Evolutionary conservation across 2,888 invertebrate species (phyloP).

Genomic region (Caenorhabditis sinica): DNA sequence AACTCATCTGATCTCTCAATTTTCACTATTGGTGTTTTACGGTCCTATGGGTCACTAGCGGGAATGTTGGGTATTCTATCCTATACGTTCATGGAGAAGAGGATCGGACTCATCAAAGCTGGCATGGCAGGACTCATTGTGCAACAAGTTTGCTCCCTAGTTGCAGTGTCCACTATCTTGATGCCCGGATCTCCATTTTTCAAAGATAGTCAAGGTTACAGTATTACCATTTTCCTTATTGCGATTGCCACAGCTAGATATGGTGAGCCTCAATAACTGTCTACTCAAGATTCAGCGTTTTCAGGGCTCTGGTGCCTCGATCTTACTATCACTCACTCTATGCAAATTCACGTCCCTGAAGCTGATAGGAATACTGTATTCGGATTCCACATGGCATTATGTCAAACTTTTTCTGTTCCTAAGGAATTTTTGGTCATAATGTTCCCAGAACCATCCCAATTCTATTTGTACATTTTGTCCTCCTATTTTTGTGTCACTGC

Average conservation of each 20-base stretch:
- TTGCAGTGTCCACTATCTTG: slow-evolving; percentile 76
- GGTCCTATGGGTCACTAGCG: slow-evolving; percentile 65
- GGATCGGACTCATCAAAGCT: slow-evolving; percentile 73
- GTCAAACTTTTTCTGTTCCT: slow-evolving; percentile 77
- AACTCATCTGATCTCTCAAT: slow-evolving; percentile 23
- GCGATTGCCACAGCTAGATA: slow-evolving; percentile 76
- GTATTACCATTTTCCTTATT: slow-evolving; percentile 75
- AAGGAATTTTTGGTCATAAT: slow-evolving; percentile 58
- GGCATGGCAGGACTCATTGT: slow-evolving; percentile 77
- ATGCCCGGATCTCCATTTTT: slow-evolving; percentile 77
- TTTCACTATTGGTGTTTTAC: slow-evolving; percentile 28
- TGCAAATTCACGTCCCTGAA: slow-evolving; percentile 77
- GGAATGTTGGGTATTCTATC: slow-evolving; percentile 75
- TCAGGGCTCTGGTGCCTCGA: slow-evolving; percentile 79
- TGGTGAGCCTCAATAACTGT: slow-evolving; percentile 23
- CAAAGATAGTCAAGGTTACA: slow-evolving; percentile 13
- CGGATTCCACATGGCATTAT: slow-evolving; percentile 78
- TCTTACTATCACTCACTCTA: slow-evolving; percentile 78
- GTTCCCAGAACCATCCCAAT: slow-evolving; percentile 37
- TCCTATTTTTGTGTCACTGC: slow-evolving; percentile 58
- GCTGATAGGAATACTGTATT: slow-evolving; percentile 78
- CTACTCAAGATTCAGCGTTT: neutral
- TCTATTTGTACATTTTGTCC: slow-evolving; percentile 47
- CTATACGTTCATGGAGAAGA: slow-evolving; percentile 75
- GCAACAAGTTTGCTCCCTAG: slow-evolving; percentile 75